Conservation (phyloP, 1,140 invertebrate genomes). For the Phortica variegata region DNA sequence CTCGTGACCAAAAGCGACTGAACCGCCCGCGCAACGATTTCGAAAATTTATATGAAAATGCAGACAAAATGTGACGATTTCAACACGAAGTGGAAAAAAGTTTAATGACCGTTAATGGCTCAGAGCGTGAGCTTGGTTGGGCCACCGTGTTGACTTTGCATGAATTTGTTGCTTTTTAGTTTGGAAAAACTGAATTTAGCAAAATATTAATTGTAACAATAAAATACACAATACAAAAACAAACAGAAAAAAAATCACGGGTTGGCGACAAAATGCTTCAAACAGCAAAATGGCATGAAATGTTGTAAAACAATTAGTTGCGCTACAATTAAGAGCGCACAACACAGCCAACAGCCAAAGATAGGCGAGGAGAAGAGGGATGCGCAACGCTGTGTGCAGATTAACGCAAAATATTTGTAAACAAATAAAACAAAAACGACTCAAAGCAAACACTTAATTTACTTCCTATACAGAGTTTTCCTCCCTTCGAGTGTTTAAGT, state of each 20-base stretch:
- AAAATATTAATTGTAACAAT: conserved; percentile 50
- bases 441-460: no score
- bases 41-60: conserved; percentile 21
- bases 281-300: no score
- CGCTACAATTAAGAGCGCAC: conserved; percentile 31
- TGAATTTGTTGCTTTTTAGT: conserved; percentile 45
- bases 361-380: not conserved
- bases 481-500: no score
- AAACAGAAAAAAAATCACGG: not conserved
- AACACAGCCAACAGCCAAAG: no score
- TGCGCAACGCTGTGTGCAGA: not conserved
- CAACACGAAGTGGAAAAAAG: conserved; percentile 26
- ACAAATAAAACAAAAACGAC: no score
- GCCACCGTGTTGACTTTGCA: not conserved
- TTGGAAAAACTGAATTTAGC: conserved; percentile 26
- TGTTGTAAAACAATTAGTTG: conserved; percentile 44
- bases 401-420: not conserved
- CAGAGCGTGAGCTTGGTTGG: no score
- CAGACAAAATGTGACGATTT: conserved; percentile 35
- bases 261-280: no score
- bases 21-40: conserved; percentile 27
- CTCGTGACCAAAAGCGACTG: conserved; percentile 7
- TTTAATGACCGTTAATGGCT: conserved; percentile 51
- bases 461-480: conserved; percentile 12
- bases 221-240: conserved; percentile 28